Conservation (phyloP, 2,113 vertebrate genomes). For the Dicerorhinus sumatrensis region DNA sequence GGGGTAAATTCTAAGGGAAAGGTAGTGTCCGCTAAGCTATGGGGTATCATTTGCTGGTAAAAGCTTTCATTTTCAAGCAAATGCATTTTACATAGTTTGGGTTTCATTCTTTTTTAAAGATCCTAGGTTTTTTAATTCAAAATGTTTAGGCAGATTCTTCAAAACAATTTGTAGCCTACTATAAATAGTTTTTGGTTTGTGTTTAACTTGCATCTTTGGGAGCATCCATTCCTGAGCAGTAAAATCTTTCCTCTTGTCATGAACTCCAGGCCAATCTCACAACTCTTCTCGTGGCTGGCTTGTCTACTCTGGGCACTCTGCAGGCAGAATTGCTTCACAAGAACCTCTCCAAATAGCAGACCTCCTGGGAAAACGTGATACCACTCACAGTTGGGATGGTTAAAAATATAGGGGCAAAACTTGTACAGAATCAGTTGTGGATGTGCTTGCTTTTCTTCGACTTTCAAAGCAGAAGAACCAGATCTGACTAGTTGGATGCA, state of each 20-base stretch:
- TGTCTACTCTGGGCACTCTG: neutral
- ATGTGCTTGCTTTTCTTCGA: neutral
- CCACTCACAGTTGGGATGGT: neutral
- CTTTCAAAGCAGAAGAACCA: constrained; percentile 29
- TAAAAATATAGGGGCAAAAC: neutral
- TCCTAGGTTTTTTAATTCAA: neutral
- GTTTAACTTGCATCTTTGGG: neutral
- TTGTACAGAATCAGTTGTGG: neutral
- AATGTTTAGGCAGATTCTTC: neutral
- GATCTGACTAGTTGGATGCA: neutral
- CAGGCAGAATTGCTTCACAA: neutral
- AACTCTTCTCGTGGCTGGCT: neutral
- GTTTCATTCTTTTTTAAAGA: constrained; percentile 25
- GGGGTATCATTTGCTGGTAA: neutral
- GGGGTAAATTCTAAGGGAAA: neutral
- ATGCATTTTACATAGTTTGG: neutral
- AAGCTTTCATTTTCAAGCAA: constrained; percentile 44
- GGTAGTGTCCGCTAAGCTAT: neutral
- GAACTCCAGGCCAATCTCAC: constrained; percentile 41
- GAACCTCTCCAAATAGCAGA: neutral
- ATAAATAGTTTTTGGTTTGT: neutral
- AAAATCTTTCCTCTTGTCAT: neutral
- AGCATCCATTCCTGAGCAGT: neutral
- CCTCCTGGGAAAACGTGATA: neutral
- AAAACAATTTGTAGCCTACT: neutral